A percentile compares a stretch with the other conserved stretches of the same genome.
Conservation (phyloP, 2,113 vertebrate genomes). For the Pyxicephalus adspersus region DNA sequence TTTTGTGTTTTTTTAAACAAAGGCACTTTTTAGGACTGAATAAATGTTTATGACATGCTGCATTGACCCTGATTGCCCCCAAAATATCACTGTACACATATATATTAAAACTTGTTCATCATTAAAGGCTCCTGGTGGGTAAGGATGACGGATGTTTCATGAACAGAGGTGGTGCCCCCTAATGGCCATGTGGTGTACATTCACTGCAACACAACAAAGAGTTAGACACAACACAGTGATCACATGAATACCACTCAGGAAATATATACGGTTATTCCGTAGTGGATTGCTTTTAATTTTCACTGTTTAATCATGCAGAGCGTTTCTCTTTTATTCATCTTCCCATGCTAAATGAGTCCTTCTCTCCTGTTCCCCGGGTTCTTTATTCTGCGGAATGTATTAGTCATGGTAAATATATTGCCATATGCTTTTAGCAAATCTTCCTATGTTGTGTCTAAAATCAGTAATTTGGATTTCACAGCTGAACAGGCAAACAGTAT, state of each 20-base stretch:
- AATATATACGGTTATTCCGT: not conserved
- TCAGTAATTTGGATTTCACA: constrained; percentile 42
- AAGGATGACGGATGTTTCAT: too few species aligned
- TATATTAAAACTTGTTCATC: too few species aligned
- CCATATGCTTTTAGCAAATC: constrained; percentile 8
- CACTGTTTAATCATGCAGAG: constrained; percentile 34
- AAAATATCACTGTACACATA: too few species aligned
- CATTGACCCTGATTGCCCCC: too few species aligned
- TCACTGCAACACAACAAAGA: too few species aligned
- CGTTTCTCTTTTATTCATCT: not conserved
- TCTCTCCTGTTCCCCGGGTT: not conserved
- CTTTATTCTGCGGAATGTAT: constrained; percentile 21
- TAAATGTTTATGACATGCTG: too few species aligned
- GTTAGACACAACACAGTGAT: not conserved
- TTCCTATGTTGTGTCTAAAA: constrained; percentile 7
- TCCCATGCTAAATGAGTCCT: not conserved
- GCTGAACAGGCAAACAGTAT: constrained; percentile 26
- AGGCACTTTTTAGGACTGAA: too few species aligned
- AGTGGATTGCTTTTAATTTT: constrained; percentile 11
- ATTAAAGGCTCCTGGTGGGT: too few species aligned
- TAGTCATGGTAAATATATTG: constrained; percentile 40
- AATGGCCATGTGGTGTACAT: too few species aligned
- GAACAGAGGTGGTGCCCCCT: too few species aligned
- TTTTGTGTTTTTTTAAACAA: too few species aligned
- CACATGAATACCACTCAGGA: not conserved